These are phyloP conservation scores for Muscidifurax raptorellus DNA, from an alignment of 1,140 invertebrate species.

Conservation along the genomic window DNA sequence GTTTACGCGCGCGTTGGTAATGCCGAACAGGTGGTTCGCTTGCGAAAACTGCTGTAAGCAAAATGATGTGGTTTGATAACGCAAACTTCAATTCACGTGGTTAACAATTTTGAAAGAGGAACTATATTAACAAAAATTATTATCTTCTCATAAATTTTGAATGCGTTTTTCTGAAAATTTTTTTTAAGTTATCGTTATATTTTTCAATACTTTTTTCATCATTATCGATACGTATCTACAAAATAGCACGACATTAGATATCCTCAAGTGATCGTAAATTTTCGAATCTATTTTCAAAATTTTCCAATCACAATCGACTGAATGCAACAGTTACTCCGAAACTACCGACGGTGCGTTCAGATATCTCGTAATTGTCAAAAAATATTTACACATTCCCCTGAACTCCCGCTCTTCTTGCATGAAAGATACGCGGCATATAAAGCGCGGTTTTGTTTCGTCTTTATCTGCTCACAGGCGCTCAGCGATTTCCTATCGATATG, in stretches of 20 bases:
- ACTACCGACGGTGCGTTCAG: neutral
- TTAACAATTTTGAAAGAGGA: no score
- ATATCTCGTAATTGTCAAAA: constrained; percentile 30
- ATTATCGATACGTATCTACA: no score
- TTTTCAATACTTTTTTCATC: no score
- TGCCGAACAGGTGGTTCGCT: neutral
- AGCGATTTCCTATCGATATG: constrained; percentile 3
- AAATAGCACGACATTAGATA: no score
- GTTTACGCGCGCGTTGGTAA: neutral
- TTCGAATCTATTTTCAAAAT: no score
- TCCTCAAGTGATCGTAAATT: no score
- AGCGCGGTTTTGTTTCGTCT: constrained; percentile 8
- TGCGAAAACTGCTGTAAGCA: no score
- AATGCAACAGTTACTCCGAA: neutral
- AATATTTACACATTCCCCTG: neutral
- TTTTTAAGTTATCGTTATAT: no score
- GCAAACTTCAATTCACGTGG: no score
- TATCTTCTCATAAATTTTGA: neutral
- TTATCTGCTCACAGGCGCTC: neutral
- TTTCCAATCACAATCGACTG: no score
- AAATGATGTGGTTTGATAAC: no score
- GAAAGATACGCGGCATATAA: constrained; percentile 26
- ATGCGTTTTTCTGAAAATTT: neutral
- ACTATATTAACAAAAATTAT: neutral
- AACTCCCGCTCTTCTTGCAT: neutral